Conservation (phyloP, 2,113 vertebrate genomes). For the Etia nguti region DNA sequence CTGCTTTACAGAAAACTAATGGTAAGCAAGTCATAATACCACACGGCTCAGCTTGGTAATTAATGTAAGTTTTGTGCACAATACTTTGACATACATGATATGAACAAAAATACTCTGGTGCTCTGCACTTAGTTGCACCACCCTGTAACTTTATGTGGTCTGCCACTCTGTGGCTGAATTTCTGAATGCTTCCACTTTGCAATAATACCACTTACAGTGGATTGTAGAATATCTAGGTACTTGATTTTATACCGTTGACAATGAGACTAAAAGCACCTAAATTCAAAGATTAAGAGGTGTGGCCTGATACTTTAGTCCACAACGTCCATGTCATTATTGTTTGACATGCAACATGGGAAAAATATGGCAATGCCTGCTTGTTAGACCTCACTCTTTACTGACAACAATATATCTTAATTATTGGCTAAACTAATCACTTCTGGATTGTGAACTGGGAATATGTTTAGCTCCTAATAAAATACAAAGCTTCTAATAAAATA, state of each 20-base stretch:
- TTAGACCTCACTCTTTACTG: neutral
- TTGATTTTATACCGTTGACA: neutral
- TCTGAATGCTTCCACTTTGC: neutral
- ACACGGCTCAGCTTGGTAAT: neutral
- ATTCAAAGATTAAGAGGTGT: neutral
- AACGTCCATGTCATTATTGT: neutral
- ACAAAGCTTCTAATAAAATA: too few species aligned
- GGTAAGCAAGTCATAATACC: neutral
- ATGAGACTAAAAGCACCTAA: neutral
- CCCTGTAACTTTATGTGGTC: neutral
- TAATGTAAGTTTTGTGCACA: neutral
- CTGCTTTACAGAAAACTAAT: conserved; percentile 65
- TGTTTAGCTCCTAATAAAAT: too few species aligned
- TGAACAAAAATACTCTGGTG: neutral
- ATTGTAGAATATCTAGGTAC: neutral
- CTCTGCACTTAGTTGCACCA: neutral
- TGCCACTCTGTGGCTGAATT: neutral
- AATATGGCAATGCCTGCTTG: neutral
- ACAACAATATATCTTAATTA: neutral
- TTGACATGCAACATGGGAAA: neutral
- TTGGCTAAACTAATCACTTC: neutral
- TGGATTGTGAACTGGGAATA: neutral
- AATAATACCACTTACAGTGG: neutral
- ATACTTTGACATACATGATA: neutral
- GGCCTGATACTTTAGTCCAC: neutral